Conservation (phyloP, 2,888 invertebrate species). For the Baccha elongata region DNA sequence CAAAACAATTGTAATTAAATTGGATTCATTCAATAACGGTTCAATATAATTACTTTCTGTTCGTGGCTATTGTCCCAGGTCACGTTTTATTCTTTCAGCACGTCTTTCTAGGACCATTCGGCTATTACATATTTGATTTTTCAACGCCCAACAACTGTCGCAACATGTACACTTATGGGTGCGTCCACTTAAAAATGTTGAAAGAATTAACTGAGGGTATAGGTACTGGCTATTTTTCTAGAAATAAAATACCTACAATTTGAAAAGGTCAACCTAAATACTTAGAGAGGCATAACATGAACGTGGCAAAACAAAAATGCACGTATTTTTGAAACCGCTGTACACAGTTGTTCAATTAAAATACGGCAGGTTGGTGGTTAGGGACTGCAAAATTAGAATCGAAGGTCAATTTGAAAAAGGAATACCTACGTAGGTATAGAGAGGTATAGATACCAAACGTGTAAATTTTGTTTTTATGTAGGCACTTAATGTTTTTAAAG, state of each 20-base stretch:
- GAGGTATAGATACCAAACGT: neutral
- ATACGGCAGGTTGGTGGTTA: neutral
- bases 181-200: neutral
- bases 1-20: constrained; percentile 54
- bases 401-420: constrained; percentile 31
- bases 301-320: constrained; percentile 44
- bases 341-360: constrained; percentile 12
- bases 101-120: neutral
- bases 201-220: constrained; percentile 30
- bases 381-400: constrained; percentile 9
- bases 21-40: constrained; percentile 49
- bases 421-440: too few species aligned
- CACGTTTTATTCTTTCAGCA: constrained; percentile 39
- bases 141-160: constrained; percentile 61
- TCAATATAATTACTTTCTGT: constrained; percentile 16
- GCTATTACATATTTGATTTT: constrained; percentile 11
- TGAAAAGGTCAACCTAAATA: constrained; percentile 39
- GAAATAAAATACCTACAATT: constrained; percentile 32
- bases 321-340: neutral
- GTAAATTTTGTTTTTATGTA: neutral
- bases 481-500: neutral
- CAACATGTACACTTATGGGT: constrained; percentile 5
- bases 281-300: neutral
- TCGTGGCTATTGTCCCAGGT: constrained; percentile 53
- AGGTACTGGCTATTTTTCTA: constrained; percentile 15